A percentile compares a stretch with the other conserved stretches of the same genome.
Conservation (phyloP, 2,888 invertebrate species). For the Ganaspis brasiliensis region DNA sequence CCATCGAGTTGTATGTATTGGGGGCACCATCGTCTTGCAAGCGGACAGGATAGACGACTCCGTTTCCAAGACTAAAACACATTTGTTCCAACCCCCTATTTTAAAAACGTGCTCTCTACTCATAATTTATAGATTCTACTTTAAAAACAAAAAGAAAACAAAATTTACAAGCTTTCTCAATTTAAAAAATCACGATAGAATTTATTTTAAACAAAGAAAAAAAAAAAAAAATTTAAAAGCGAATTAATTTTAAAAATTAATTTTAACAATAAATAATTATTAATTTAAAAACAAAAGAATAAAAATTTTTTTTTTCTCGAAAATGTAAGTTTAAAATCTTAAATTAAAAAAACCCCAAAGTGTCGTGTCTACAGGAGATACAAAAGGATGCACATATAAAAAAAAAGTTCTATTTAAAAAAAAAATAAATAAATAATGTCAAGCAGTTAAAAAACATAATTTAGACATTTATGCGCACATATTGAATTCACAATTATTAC, state of each 20-base stretch:
- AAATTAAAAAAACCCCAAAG: constrained; percentile 48
- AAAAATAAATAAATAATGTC: constrained; percentile 45
- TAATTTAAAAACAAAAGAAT: too few species aligned
- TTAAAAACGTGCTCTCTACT: constrained; percentile 61
- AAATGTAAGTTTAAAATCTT: constrained; percentile 1
- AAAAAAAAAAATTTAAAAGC: not conserved
- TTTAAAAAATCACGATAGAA: not conserved
- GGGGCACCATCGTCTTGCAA: constrained; percentile 86
- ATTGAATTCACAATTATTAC: constrained; percentile 43
- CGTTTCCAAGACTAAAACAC: constrained; percentile 92
- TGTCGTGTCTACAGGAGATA: constrained; percentile 58
- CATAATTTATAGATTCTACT: constrained; percentile 15
- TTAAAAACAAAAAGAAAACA: not conserved
- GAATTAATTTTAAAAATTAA: too few species aligned
- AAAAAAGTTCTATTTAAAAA: constrained; percentile 46
- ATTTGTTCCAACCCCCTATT: constrained; percentile 74
- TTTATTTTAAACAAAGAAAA: too few species aligned
- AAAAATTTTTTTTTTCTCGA: too few species aligned
- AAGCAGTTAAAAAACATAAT: constrained; percentile 46
- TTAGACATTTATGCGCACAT: constrained; percentile 9
- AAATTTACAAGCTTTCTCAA: not conserved
- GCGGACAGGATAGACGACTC: constrained; percentile 92
- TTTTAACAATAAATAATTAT: too few species aligned
- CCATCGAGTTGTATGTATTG: constrained; percentile 93
- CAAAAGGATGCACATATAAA: constrained; percentile 48